Evolutionary conservation across 2,888 invertebrate species (phyloP).

Genomic region (Diarsia mendica): DNA sequence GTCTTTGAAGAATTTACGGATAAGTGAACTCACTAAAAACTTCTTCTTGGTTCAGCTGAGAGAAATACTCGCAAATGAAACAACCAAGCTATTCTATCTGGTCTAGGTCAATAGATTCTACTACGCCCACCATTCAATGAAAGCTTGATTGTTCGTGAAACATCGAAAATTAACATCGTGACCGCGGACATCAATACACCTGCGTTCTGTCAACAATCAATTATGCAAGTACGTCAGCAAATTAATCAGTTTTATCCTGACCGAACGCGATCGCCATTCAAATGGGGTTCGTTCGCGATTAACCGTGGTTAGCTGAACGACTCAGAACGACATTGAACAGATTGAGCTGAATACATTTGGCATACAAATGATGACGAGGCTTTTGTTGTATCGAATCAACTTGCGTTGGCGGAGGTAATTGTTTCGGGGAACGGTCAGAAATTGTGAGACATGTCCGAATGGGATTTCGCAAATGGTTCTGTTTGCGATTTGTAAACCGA

Average conservation of each 20-base stretch:
- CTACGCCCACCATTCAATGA: neutral
- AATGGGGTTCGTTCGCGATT: conserved; percentile 40
- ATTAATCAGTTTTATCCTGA: conserved; percentile 55
- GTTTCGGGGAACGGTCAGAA: conserved; percentile 19
- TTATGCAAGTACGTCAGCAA: conserved; percentile 34
- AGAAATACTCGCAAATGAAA: neutral
- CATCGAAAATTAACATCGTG: conserved; percentile 2
- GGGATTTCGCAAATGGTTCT: neutral
- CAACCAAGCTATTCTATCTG: neutral
- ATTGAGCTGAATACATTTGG: conserved; percentile 42
- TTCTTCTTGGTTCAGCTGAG: neutral
- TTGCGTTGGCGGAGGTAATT: conserved; percentile 17
- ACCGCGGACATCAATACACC: conserved; percentile 10
- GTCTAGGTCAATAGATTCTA: neutral
- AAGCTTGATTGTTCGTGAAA: neutral
- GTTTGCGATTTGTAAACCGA: neutral
- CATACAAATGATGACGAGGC: conserved; percentile 34
- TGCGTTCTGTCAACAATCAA: conserved; percentile 40
- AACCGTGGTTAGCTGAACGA: conserved; percentile 21
- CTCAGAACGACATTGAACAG: conserved; percentile 32
- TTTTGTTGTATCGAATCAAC: conserved; percentile 34
- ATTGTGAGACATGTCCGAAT: conserved; percentile 3
- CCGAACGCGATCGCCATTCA: conserved; percentile 37
- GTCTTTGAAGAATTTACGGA: neutral
- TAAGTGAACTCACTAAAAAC: neutral